Percentiles rank a stretch among this genome's conserved stretches.
These are phyloP conservation scores for Tolmerus cingulatus DNA, from an alignment of 2,888 invertebrate genomes.

Conservation along the genomic window DNA sequence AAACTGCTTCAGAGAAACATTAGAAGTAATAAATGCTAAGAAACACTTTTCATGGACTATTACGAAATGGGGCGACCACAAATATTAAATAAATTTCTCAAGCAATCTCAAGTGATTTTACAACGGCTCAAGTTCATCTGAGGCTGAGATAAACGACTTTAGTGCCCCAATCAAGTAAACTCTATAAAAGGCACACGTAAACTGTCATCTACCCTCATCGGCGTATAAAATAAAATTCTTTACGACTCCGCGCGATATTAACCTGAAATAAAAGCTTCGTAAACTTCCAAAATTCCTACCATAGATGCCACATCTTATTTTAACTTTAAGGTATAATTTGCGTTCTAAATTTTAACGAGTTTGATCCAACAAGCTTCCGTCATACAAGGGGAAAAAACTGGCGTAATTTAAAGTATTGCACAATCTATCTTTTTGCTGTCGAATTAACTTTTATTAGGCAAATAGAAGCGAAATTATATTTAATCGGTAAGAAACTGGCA, in stretches of 20 bases:
- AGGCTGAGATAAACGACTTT: neutral
- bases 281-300: neutral
- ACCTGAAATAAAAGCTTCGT: neutral
- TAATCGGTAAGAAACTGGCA: neutral
- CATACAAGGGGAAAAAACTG: neutral
- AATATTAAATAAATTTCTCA: neutral
- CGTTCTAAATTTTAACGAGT: neutral
- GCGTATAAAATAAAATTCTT: neutral
- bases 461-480: neutral
- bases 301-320: neutral
- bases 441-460: neutral
- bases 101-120: neutral
- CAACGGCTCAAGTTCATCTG: neutral
- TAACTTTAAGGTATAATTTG: neutral
- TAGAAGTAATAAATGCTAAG: neutral
- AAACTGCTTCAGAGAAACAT: neutral
- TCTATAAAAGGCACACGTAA: neutral
- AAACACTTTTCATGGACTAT: too few species aligned
- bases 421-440: neutral
- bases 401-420: neutral
- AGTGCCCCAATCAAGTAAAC: neutral
- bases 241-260: neutral
- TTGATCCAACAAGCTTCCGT: neutral
- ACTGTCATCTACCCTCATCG: neutral
- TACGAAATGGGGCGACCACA: neutral